A percentile compares a stretch with the other conserved stretches of the same genome.
These are phyloP conservation scores for Perognathus longimembris DNA, from an alignment of 2,113 vertebrate species.

Conservation along the genomic window DNA sequence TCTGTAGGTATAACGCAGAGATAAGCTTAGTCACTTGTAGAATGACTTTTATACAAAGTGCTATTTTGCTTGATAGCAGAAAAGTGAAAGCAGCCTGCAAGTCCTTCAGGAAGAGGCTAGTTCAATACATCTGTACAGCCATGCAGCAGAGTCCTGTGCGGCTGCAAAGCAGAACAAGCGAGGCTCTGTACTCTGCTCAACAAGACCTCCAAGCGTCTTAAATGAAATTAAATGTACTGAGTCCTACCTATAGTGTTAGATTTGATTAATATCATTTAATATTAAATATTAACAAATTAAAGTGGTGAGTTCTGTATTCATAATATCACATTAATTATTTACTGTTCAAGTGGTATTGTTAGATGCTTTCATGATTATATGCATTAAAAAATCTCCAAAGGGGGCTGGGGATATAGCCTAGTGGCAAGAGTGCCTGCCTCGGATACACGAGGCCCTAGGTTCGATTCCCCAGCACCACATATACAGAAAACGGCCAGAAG, in stretches of 20 bases:
- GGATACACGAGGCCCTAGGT: too few species aligned
- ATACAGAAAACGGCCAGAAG: too few species aligned
- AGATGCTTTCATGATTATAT: slow-evolving; percentile 29
- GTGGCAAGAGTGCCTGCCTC: too few species aligned
- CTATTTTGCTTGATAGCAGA: slow-evolving; percentile 1
- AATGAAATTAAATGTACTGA: background rate
- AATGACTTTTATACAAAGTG: slow-evolving; percentile 2
- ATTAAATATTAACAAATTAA: background rate
- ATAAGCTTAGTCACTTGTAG: background rate
- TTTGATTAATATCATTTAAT: background rate
- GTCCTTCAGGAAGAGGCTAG: background rate
- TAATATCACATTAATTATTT: background rate
- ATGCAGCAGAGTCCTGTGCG: background rate
- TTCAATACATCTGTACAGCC: background rate
- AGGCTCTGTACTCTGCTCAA: background rate
- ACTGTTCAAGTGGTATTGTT: slow-evolving; percentile 24
- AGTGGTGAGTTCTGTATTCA: background rate
- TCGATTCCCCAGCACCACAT: too few species aligned
- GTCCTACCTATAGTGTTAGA: background rate
- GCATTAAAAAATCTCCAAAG: background rate
- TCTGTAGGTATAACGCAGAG: background rate
- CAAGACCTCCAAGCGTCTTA: background rate
- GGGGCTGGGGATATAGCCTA: too few species aligned
- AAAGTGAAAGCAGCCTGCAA: background rate
- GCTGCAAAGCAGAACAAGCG: background rate